Evolutionary conservation across 2,113 vertebrate species (phyloP).

Genomic region (Craseonycteris thonglongyai): DNA sequence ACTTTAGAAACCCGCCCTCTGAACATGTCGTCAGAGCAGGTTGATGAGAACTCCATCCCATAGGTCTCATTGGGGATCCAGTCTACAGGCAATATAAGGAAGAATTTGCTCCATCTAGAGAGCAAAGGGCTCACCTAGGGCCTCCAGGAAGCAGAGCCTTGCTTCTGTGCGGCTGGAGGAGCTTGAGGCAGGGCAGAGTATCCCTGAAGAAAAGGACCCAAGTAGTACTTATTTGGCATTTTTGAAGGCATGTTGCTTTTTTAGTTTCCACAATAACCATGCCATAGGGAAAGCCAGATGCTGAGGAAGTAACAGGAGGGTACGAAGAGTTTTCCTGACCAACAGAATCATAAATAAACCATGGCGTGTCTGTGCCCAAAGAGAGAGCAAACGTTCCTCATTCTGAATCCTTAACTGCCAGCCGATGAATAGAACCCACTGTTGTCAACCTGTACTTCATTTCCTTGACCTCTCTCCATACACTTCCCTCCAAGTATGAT

Average conservation of each 20-base stretch:
- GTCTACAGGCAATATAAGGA: not conserved
- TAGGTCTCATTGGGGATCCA: not conserved
- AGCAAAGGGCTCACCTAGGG: not conserved
- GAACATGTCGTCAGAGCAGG: not conserved
- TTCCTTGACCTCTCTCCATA: not conserved
- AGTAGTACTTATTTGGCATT: not conserved
- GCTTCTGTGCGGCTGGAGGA: not conserved
- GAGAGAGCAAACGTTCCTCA: not conserved
- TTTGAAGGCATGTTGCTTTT: not conserved
- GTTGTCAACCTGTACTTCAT: not conserved
- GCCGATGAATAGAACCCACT: not conserved
- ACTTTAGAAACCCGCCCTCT: not conserved
- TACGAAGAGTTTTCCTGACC: not conserved
- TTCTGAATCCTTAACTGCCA: not conserved
- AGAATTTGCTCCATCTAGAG: not conserved
- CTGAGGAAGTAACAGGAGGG: not conserved
- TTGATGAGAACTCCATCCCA: not conserved
- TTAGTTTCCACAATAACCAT: not conserved
- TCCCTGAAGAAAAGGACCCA: not conserved
- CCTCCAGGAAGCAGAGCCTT: not conserved
- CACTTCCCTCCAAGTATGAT: not conserved
- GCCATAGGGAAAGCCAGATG: not conserved
- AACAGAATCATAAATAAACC: not conserved
- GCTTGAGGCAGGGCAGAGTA: not conserved
- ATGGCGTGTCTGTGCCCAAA: not conserved